Conservation (phyloP, 2,113 vertebrate genomes). For the Xiphias gladius region DNA sequence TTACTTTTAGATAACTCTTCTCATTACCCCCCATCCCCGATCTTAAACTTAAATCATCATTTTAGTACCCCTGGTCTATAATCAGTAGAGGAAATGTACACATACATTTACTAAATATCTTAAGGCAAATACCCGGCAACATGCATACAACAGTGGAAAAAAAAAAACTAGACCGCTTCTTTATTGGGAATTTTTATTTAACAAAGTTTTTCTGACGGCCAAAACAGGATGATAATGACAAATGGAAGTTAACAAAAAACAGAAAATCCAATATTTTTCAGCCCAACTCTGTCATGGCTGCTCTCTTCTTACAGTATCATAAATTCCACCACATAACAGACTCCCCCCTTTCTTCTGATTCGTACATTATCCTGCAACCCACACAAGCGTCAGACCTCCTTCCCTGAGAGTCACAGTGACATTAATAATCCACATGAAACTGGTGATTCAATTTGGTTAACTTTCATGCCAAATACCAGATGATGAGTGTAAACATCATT, state of each 20-base stretch:
- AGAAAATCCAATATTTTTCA: neutral
- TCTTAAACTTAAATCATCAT: no score
- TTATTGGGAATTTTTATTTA: slow-evolving; percentile 64
- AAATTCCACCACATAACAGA: neutral
- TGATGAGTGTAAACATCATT: neutral
- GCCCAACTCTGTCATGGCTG: slow-evolving; percentile 2
- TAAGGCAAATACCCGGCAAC: no score
- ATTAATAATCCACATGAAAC: slow-evolving; percentile 7
- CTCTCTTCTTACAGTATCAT: slow-evolving; percentile 7
- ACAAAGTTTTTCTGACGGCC: slow-evolving; percentile 59
- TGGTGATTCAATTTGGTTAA: neutral
- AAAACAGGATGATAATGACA: slow-evolving; percentile 43
- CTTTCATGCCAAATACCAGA: neutral
- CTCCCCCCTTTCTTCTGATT: neutral
- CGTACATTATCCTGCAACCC: slow-evolving; percentile 7
- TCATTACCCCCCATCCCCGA: no score
- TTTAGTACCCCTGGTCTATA: neutral
- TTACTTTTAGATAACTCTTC: no score
- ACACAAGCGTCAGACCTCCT: slow-evolving; percentile 17
- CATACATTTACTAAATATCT: no score
- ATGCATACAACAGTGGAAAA: neutral
- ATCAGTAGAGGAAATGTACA: neutral
- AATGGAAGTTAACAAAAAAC: slow-evolving; percentile 9
- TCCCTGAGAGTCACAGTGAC: slow-evolving; percentile 57
- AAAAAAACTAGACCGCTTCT: slow-evolving; percentile 16